Evolutionary conservation across 2,888 invertebrate species (phyloP).

Genomic region (Chorisops tibialis): DNA sequence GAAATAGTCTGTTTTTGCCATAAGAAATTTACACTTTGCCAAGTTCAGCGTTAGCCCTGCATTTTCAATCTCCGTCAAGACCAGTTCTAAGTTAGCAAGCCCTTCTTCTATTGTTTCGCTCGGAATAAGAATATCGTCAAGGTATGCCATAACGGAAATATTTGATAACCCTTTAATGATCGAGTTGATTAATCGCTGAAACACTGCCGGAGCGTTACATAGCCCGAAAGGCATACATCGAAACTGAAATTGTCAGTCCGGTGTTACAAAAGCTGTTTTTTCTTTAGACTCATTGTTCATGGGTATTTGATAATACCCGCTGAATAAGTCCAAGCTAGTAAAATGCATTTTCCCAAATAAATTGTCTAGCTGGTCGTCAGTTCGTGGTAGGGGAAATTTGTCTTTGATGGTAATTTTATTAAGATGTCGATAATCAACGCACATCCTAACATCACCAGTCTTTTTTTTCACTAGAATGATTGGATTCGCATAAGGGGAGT

Average conservation of each 20-base stretch:
- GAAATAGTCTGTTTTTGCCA: background rate
- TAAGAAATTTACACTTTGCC: background rate
- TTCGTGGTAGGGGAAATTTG: constrained; percentile 1
- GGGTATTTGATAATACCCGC: constrained; percentile 38
- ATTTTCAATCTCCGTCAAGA: background rate
- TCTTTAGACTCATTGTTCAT: constrained; percentile 32
- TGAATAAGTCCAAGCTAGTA: constrained; percentile 33
- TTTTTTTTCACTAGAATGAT: background rate
- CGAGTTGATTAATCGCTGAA: constrained; percentile 27
- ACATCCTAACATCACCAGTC: background rate
- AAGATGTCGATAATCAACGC: background rate
- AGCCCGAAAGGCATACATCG: background rate
- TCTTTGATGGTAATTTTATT: constrained; percentile 3
- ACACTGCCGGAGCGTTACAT: background rate
- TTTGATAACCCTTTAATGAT: background rate
- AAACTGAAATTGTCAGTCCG: constrained; percentile 35
- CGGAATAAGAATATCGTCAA: constrained; percentile 34
- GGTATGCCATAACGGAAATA: constrained; percentile 33
- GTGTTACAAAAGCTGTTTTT: constrained; percentile 38
- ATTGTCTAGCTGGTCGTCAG: constrained; percentile 13
- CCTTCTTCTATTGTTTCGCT: constrained; percentile 30
- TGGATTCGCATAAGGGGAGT: background rate
- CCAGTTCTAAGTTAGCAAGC: background rate
- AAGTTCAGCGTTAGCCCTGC: constrained; percentile 41
- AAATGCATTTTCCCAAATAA: constrained; percentile 30